phyloP scores from a whole-genome alignment of 2,888 invertebrate species.

The Encarsia formosa region DNA sequence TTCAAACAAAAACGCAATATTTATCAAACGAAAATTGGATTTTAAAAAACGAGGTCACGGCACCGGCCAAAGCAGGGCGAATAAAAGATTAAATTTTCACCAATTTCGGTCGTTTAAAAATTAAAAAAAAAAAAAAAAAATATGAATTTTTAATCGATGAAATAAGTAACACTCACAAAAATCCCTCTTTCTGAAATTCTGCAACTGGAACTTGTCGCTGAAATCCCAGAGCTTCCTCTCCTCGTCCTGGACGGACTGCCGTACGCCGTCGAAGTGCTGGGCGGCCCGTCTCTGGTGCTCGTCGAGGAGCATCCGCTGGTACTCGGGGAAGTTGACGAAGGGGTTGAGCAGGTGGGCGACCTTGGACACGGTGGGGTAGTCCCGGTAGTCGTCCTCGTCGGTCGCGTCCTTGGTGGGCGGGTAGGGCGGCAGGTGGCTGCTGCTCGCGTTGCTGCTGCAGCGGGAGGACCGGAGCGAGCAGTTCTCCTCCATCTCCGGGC shows the following conservation, averaged over 20 bases:
- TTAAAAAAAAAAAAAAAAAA: too few species aligned
- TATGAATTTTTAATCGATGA: too few species aligned
- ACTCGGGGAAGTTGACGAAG: conserved; percentile 8
- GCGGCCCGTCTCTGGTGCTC: not conserved
- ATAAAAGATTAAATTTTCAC: too few species aligned
- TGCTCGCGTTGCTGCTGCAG: conserved; percentile 62
- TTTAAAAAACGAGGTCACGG: too few species aligned
- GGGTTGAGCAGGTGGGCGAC: not conserved
- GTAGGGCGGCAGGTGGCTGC: conserved; percentile 7
- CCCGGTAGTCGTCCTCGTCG: conserved; percentile 23
- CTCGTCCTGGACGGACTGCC: conserved; percentile 32
- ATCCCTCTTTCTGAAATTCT: conserved; percentile 13
- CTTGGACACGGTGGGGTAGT: conserved; percentile 15
- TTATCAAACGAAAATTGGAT: too few species aligned
- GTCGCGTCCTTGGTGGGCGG: too few species aligned
- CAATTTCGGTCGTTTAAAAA: too few species aligned
- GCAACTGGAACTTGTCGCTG: conserved; percentile 28
- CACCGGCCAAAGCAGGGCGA: too few species aligned
- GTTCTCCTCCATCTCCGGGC: conserved; percentile 53
- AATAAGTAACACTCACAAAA: too few species aligned
- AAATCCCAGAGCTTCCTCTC: conserved; percentile 39
- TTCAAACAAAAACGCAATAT: too few species aligned
- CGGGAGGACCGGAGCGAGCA: conserved; percentile 30
- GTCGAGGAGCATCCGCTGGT: conserved; percentile 9
- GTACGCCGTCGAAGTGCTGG: not conserved